Conservation (phyloP, 2,113 vertebrate species). For the Podilymbus podiceps region DNA sequence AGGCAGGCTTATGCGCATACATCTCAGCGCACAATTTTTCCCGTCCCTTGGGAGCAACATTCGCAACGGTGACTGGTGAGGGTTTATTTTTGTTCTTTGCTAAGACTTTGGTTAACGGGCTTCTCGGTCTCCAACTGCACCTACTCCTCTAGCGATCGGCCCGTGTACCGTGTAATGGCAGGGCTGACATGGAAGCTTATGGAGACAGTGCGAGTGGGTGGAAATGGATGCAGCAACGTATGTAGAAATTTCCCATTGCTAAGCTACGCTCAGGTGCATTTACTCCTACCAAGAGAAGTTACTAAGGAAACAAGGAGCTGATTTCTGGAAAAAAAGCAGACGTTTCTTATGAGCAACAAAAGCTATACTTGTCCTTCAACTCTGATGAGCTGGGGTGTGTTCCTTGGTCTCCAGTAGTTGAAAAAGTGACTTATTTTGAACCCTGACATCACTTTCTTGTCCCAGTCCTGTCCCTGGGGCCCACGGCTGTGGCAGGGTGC, state of each 20-base stretch:
- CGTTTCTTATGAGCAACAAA: not conserved
- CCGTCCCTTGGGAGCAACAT: slow-evolving; percentile 9
- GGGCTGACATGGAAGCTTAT: not conserved
- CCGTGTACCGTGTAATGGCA: accelerated
- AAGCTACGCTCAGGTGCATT: not conserved
- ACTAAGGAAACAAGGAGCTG: slow-evolving; percentile 39
- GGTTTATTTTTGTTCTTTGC: slow-evolving; percentile 9
- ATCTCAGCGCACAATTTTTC: not conserved
- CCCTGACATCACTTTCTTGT: not conserved
- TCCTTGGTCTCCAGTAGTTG: not conserved
- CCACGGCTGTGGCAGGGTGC: not conserved
- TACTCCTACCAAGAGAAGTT: not conserved
- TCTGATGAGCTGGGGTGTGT: not conserved
- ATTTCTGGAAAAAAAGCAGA: not conserved
- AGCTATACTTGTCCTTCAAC: not conserved
- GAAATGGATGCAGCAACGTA: not conserved
- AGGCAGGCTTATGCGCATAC: not conserved
- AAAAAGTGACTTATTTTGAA: not conserved
- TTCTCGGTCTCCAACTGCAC: not conserved
- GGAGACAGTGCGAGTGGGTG: not conserved
- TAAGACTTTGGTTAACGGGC: not conserved
- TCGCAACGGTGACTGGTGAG: not conserved
- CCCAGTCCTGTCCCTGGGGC: not conserved
- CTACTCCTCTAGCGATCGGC: not conserved
- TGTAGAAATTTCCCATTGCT: not conserved